phyloP scores from a whole-genome alignment of 2,888 invertebrate genomes.

The Cephus sareptanus region DNA sequence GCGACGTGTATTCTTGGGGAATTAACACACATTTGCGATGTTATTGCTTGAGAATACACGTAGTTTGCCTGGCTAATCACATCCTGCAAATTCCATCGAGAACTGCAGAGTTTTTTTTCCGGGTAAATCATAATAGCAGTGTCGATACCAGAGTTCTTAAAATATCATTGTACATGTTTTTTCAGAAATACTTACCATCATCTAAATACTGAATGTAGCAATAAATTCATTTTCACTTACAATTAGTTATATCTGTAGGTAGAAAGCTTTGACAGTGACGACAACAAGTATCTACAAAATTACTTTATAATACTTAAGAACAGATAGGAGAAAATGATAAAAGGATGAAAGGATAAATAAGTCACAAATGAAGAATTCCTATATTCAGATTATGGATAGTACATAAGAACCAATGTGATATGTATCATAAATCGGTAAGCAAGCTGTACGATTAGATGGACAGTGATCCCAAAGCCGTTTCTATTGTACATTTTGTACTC shows the following conservation, averaged over 20 bases:
- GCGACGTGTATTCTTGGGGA: slow-evolving; percentile 99
- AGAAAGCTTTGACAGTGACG: not conserved
- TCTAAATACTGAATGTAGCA: too few species aligned
- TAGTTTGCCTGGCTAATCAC: slow-evolving; percentile 84
- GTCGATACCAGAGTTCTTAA: not conserved
- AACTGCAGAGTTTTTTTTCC: not conserved
- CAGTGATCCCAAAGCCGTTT: too few species aligned
- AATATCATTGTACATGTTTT: not conserved
- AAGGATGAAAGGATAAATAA: too few species aligned
- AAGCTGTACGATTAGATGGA: too few species aligned
- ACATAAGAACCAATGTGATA: too few species aligned
- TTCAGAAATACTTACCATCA: not conserved
- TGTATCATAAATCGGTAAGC: too few species aligned
- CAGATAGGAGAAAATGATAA: not conserved
- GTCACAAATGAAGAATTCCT: too few species aligned
- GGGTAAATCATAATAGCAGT: not conserved
- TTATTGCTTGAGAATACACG: slow-evolving; percentile 99
- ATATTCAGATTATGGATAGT: too few species aligned
- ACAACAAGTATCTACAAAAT: not conserved
- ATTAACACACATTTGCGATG: slow-evolving; percentile 96
- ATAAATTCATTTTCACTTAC: too few species aligned
- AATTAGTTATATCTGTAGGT: not conserved
- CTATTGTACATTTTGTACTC: too few species aligned
- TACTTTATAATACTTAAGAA: not conserved
- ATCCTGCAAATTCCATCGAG: slow-evolving; percentile 15